Conservation (phyloP, 2,113 vertebrate genomes). For the Prietella phreatophila region DNA sequence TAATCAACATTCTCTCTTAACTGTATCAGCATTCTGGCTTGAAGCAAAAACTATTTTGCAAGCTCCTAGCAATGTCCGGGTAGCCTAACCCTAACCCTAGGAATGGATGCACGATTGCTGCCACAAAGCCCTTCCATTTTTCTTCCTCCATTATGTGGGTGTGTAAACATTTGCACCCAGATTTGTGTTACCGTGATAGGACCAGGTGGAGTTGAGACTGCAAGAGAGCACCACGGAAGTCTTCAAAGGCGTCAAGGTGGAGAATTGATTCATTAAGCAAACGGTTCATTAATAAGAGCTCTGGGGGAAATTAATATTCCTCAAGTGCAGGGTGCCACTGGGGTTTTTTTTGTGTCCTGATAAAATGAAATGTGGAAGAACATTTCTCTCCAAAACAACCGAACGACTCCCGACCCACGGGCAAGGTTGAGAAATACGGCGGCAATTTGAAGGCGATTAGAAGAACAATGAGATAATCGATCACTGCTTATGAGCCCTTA, state of each 20-base stretch:
- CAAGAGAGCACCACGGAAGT: slow-evolving; percentile 49
- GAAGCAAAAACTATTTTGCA: neutral
- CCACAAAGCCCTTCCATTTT: neutral
- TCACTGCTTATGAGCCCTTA: slow-evolving; percentile 23
- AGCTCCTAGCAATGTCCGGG: neutral
- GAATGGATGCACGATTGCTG: neutral
- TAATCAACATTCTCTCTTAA: neutral
- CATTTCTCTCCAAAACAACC: neutral
- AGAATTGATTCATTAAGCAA: slow-evolving; percentile 25
- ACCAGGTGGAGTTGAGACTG: slow-evolving; percentile 38
- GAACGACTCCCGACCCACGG: neutral
- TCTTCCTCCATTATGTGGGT: neutral
- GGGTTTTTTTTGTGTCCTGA: slow-evolving; percentile 61
- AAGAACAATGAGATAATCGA: slow-evolving; percentile 31
- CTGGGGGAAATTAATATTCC: slow-evolving; percentile 71
- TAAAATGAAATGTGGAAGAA: slow-evolving; percentile 23
- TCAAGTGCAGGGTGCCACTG: slow-evolving; percentile 61
- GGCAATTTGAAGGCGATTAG: slow-evolving; percentile 27
- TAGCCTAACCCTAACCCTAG: neutral
- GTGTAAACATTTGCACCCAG: neutral
- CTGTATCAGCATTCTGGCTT: neutral
- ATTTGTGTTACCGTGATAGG: neutral
- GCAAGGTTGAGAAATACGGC: slow-evolving; percentile 13
- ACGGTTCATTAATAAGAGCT: slow-evolving; percentile 67
- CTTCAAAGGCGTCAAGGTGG: slow-evolving; percentile 64